These are phyloP conservation scores for Tryphoninae sp. DNA, from an alignment of 2,888 invertebrate species.

Conservation along the genomic window DNA sequence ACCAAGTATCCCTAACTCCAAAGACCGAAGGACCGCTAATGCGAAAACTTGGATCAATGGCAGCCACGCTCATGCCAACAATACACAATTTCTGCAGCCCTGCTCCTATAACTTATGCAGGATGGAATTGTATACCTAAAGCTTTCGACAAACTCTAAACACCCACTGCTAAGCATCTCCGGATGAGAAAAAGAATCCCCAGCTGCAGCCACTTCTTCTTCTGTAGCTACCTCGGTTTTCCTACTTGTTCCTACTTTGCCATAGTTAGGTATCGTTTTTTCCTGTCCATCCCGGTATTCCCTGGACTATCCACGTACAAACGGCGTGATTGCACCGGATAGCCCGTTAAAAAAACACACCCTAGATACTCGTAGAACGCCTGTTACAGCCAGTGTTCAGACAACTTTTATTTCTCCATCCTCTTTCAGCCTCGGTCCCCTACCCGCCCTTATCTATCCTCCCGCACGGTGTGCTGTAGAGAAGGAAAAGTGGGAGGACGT, in stretches of 20 bases:
- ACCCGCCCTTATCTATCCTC: constrained; percentile 48
- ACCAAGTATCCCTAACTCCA: no score
- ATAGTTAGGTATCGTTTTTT: constrained; percentile 12
- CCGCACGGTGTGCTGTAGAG: constrained; percentile 13
- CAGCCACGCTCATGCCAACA: background rate
- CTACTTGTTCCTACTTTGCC: constrained; percentile 9
- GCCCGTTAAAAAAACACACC: constrained; percentile 71
- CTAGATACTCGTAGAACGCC: constrained; percentile 69
- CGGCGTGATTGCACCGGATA: constrained; percentile 70
- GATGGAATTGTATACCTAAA: background rate
- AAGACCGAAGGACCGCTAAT: no score
- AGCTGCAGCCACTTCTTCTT: constrained; percentile 16
- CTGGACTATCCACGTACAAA: constrained; percentile 62
- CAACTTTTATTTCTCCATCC: constrained; percentile 73
- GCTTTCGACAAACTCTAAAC: constrained; percentile 9
- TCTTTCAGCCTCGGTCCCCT: constrained; percentile 60
- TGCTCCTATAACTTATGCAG: background rate
- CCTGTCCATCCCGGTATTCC: constrained; percentile 36
- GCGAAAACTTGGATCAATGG: background rate
- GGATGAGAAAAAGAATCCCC: constrained; percentile 1
- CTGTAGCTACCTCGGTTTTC: constrained; percentile 18
- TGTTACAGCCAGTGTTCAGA: constrained; percentile 63
- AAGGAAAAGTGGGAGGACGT: constrained; percentile 32
- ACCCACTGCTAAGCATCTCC: background rate
- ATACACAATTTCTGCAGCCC: background rate